Conservation (phyloP, 2,888 invertebrate species). For the Azorinus chamasolen region DNA sequence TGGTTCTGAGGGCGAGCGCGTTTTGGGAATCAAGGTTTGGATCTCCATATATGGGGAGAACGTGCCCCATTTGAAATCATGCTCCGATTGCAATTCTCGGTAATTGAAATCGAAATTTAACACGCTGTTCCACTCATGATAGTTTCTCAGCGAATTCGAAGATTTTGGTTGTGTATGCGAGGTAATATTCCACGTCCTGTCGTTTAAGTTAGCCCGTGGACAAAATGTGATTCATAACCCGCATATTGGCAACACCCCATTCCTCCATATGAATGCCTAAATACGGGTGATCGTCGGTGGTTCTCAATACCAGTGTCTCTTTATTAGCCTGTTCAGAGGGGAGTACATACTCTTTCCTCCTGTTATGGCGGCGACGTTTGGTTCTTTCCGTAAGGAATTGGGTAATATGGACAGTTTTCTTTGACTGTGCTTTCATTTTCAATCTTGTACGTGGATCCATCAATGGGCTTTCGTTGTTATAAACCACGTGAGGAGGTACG, state of each 20-base stretch:
- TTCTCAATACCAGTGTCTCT: slow-evolving; percentile 28
- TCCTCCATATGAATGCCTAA: slow-evolving; percentile 27
- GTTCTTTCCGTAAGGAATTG: slow-evolving; percentile 28
- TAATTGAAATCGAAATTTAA: slow-evolving; percentile 27
- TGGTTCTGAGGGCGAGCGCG: background rate
- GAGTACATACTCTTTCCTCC: slow-evolving; percentile 22
- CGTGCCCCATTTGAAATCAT: slow-evolving; percentile 35
- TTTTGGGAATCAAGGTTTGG: slow-evolving; percentile 18
- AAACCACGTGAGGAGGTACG: background rate
- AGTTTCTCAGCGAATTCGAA: slow-evolving; percentile 45
- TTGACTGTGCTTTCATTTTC: slow-evolving; percentile 13
- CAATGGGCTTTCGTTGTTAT: background rate
- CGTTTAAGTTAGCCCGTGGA: background rate
- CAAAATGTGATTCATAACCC: slow-evolving; percentile 24
- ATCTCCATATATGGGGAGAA: slow-evolving; percentile 46
- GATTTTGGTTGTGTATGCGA: slow-evolving; percentile 40
- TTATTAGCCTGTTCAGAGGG: background rate
- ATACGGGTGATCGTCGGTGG: slow-evolving; percentile 29
- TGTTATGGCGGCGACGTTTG: slow-evolving; percentile 28
- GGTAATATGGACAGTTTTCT: slow-evolving; percentile 34
- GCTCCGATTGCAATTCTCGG: slow-evolving; percentile 34
- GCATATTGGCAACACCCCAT: slow-evolving; percentile 34
- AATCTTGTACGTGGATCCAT: slow-evolving; percentile 36
- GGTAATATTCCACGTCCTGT: slow-evolving; percentile 31
- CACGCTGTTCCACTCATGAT: slow-evolving; percentile 42